A percentile compares a stretch with the other conserved stretches of the same genome.
Conservation (phyloP, 2,888 invertebrate genomes). For the Ophion obscuratus region DNA sequence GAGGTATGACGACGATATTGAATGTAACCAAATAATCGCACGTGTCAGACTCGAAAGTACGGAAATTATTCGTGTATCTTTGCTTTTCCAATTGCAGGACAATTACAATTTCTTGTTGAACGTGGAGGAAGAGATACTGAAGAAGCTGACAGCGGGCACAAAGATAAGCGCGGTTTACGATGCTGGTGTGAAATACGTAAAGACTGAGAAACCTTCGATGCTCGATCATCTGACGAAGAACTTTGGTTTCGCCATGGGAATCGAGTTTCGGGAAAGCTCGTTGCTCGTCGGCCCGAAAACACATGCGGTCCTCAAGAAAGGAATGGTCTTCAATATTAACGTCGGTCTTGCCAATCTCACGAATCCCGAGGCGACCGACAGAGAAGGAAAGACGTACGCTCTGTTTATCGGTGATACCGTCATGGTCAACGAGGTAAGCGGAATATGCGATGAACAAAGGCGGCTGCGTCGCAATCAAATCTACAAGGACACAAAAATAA, state of each 20-base stretch:
- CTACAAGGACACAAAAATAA: background rate
- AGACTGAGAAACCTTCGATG: constrained; percentile 93
- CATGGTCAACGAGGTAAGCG: constrained; percentile 92
- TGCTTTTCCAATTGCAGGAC: constrained; percentile 86
- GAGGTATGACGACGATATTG: constrained; percentile 82
- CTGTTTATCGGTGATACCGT: constrained; percentile 98
- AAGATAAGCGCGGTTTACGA: constrained; percentile 96
- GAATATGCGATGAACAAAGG: background rate
- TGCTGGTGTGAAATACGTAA: constrained; percentile 91
- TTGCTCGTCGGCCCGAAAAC: constrained; percentile 97
- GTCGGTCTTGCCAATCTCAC: constrained; percentile 94
- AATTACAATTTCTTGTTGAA: constrained; percentile 96
- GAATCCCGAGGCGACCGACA: constrained; percentile 93
- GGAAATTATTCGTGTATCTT: background rate
- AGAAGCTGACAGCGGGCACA: constrained; percentile 91
- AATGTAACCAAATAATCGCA: background rate
- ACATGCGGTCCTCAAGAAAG: constrained; percentile 91
- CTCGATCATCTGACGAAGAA: constrained; percentile 96
- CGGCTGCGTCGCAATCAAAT: too few relatives aligned
- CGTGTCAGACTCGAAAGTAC: background rate
- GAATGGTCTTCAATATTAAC: constrained; percentile 98
- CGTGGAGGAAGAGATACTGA: constrained; percentile 95
- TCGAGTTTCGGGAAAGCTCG: constrained; percentile 98
- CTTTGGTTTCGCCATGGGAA: constrained; percentile 98
- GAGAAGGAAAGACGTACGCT: constrained; percentile 95